Conservation (phyloP, 1,140 invertebrate species). For the Vanessa atalanta region DNA sequence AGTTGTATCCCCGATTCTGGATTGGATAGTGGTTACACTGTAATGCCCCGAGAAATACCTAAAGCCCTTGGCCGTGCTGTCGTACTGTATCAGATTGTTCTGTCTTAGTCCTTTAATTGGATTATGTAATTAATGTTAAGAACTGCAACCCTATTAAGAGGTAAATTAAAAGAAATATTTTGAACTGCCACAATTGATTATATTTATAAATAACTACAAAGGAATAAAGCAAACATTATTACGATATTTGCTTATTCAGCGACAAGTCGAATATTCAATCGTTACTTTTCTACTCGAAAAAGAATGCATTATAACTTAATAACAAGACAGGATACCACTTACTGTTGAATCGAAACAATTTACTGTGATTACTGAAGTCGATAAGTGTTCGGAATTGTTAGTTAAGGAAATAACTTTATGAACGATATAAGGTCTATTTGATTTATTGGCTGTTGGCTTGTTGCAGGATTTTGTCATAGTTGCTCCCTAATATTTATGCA, state of each 20-base stretch:
- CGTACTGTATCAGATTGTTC: too few relatives aligned
- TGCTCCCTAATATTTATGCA: too few relatives aligned
- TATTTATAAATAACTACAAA: background rate
- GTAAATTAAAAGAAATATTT: too few relatives aligned
- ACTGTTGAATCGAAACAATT: constrained; percentile 1
- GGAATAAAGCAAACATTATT: background rate
- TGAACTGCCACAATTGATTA: too few relatives aligned
- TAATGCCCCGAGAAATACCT: too few relatives aligned
- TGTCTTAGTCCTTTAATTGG: too few relatives aligned
- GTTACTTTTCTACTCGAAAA: background rate
- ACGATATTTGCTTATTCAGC: background rate
- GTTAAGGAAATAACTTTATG: background rate
- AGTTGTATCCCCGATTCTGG: too few relatives aligned
- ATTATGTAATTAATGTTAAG: background rate
- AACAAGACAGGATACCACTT: constrained; percentile 3
- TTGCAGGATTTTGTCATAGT: too few relatives aligned
- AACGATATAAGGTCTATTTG: background rate
- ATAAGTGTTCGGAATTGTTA: background rate
- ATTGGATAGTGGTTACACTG: too few relatives aligned
- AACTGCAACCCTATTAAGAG: too few relatives aligned
- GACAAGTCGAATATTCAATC: background rate
- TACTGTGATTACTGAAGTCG: constrained; percentile 8
- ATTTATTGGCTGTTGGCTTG: too few relatives aligned
- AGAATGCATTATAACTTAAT: constrained; percentile 7
- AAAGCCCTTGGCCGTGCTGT: too few relatives aligned